A percentile compares a stretch with the other conserved stretches of the same genome.
phyloP scores from a whole-genome alignment of 2,888 invertebrate species.

The Allophyes oxyacanthae region DNA sequence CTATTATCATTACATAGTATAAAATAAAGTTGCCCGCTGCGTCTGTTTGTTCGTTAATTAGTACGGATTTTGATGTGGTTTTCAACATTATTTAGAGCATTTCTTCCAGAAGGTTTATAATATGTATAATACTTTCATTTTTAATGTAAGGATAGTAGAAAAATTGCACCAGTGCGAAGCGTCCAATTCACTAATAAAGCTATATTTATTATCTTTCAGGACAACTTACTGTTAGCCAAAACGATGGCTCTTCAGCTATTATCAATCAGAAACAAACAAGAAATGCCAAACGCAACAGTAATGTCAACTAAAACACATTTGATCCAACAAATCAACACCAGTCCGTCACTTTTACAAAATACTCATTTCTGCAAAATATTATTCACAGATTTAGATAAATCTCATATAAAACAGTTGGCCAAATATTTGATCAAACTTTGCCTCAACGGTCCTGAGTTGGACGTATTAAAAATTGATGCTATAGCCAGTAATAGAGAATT shows the following conservation, averaged over 20 bases:
- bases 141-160: no score
- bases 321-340: slow-evolving; percentile 68
- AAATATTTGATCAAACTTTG: slow-evolving; percentile 74
- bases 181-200: no score
- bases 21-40: no score
- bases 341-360: slow-evolving; percentile 64
- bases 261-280: slow-evolving; percentile 50
- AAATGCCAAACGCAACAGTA: slow-evolving; percentile 44
- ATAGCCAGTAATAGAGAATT: slow-evolving; percentile 70
- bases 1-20: no score
- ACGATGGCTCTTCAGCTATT: slow-evolving; percentile 70
- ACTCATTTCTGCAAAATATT: slow-evolving; percentile 69
- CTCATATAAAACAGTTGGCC: slow-evolving; percentile 70
- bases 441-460: slow-evolving; percentile 56
- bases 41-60: no score
- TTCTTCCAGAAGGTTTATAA: no score
- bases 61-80: no score
- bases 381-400: slow-evolving; percentile 71
- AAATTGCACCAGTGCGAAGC: no score
- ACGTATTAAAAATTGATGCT: slow-evolving; percentile 66
- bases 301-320: slow-evolving; percentile 69
- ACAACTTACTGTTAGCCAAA: slow-evolving; percentile 75
- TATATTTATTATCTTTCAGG: slow-evolving; percentile 65
- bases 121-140: no score
- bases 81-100: no score